Conservation (phyloP, 2,888 invertebrate species). For the Apamea monoglypha region DNA sequence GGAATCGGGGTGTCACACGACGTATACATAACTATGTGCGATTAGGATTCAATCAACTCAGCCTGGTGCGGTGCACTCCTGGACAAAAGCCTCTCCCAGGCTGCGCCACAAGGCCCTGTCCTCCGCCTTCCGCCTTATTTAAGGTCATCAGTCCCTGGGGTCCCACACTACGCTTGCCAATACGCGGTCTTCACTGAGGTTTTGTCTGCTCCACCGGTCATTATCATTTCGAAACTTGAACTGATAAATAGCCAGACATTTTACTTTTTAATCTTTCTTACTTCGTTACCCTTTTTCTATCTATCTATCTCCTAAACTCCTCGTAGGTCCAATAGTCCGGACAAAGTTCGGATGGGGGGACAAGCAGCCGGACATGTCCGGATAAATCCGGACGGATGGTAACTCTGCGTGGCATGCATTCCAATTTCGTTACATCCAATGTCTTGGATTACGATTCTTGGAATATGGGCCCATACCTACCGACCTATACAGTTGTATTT, state of each 20-base stretch:
- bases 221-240: neutral
- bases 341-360: too few relatives aligned
- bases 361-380: neutral
- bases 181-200: too few relatives aligned
- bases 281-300: neutral
- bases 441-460: too few relatives aligned
- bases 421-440: neutral
- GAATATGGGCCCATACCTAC: neutral
- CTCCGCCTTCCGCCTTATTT: too few relatives aligned
- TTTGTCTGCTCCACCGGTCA: too few relatives aligned
- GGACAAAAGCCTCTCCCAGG: too few relatives aligned
- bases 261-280: neutral
- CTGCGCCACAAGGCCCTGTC: too few relatives aligned
- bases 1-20: too few relatives aligned
- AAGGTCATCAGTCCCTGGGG: too few relatives aligned
- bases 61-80: neutral
- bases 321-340: too few relatives aligned
- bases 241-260: neutral
- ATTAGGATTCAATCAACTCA: neutral
- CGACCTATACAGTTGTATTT: neutral
- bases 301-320: neutral
- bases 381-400: neutral
- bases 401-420: neutral
- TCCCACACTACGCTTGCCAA: too few relatives aligned
- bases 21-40: neutral